These are phyloP conservation scores for Lithophane semibrunnea DNA, from an alignment of 2,888 invertebrate genomes.

Conservation along the genomic window DNA sequence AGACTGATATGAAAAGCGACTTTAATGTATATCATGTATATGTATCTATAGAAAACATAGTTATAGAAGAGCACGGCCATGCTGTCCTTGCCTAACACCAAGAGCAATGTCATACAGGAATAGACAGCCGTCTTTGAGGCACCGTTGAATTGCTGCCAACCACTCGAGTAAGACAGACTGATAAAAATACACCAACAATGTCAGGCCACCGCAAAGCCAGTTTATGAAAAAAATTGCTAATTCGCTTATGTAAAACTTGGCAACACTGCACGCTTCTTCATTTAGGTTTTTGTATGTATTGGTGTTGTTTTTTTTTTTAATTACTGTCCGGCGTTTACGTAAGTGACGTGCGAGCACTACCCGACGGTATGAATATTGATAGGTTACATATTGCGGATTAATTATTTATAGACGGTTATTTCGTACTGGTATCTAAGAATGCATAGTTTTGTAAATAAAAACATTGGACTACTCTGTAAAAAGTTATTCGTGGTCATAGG, in stretches of 20 bases:
- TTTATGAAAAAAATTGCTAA: slow-evolving; percentile 72
- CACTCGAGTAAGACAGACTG: slow-evolving; percentile 73
- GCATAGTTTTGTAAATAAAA: background rate
- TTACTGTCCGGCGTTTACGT: slow-evolving; percentile 34
- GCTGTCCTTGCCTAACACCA: slow-evolving; percentile 77
- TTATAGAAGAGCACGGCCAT: slow-evolving; percentile 60
- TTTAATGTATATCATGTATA: background rate
- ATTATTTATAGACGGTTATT: background rate
- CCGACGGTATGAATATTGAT: slow-evolving; percentile 31
- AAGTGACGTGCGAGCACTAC: slow-evolving; percentile 12
- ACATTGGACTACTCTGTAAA: background rate
- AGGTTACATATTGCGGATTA: background rate
- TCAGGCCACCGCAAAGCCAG: slow-evolving; percentile 63
- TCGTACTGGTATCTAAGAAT: background rate
- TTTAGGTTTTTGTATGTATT: slow-evolving; percentile 35
- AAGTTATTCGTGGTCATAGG: background rate
- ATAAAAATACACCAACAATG: slow-evolving; percentile 81
- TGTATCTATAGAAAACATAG: background rate
- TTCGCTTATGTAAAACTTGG: slow-evolving; percentile 71
- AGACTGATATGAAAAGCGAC: no score
- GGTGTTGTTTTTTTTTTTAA: slow-evolving; percentile 33
- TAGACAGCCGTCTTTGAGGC: slow-evolving; percentile 82
- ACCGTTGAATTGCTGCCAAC: slow-evolving; percentile 83
- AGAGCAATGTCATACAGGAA: slow-evolving; percentile 87
- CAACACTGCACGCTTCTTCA: slow-evolving; percentile 43